Percentiles rank a stretch among this genome's conserved stretches.
Conservation (phyloP, 2,113 vertebrate species). For the Serilophus lunatus region DNA sequence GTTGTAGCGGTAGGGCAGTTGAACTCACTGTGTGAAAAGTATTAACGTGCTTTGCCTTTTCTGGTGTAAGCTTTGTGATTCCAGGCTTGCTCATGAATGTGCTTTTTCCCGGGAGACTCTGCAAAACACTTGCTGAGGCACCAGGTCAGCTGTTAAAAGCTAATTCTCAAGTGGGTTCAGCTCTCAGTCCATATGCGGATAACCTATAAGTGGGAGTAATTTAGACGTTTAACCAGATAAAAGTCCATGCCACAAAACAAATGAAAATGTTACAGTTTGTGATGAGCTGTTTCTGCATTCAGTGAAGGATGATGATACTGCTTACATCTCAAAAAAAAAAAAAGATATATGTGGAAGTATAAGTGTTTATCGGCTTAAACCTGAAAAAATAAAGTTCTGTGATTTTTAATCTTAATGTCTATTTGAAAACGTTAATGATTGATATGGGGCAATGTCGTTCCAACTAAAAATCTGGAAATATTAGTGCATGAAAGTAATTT, state of each 20-base stretch:
- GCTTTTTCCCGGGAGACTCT: slow-evolving; percentile 19
- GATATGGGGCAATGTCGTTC: background rate
- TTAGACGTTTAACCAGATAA: slow-evolving; percentile 65
- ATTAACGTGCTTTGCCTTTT: background rate
- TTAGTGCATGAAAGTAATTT: background rate
- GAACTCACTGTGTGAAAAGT: background rate
- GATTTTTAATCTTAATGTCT: slow-evolving; percentile 48
- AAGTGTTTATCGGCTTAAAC: slow-evolving; percentile 36
- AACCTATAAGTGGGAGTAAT: slow-evolving; percentile 64
- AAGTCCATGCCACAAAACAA: slow-evolving; percentile 31
- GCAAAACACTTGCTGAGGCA: slow-evolving; percentile 25
- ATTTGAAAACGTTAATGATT: slow-evolving; percentile 36
- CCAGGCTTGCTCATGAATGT: slow-evolving; percentile 34
- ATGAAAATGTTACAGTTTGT: slow-evolving; percentile 45
- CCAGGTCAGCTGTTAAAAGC: slow-evolving; percentile 67
- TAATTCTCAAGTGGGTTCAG: slow-evolving; percentile 54
- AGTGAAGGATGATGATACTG: slow-evolving; percentile 44
- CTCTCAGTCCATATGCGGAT: slow-evolving; percentile 59
- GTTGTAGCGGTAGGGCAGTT: slow-evolving; percentile 44
- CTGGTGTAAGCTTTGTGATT: slow-evolving; percentile 2
- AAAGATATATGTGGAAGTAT: slow-evolving; percentile 16
- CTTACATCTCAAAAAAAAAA: slow-evolving; percentile 23
- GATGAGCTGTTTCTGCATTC: slow-evolving; percentile 40
- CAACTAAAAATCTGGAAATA: background rate
- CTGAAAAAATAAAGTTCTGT: slow-evolving; percentile 49